Base-by-base conservation (phyloP, 2,113 vertebrate species). In the Fulmarus glacialis region DNA sequence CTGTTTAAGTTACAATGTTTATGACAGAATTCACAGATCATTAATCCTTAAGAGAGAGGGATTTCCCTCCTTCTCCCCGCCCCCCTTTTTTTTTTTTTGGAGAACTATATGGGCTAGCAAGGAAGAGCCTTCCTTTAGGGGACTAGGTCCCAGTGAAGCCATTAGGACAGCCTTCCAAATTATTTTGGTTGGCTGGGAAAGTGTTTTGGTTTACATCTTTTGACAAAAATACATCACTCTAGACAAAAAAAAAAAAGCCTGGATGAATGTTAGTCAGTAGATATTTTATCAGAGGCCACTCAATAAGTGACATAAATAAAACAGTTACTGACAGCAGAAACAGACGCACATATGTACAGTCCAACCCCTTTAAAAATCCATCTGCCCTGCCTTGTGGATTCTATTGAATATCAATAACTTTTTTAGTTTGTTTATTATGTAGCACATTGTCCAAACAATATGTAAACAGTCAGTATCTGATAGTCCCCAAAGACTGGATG, bases 351-450 rank as follows among this genome's bases (percentile, higher is more conserved):
- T 82, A 96, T 85, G 95, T 29, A 93, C 64, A 71, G 74, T 14
- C 50, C 75, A 93, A 53, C 21, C 56, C 70, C 64, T 90, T 80
- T 48, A 79, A 78, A 94, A 91, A 82, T 72, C 90, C 91, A 97
- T 96, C 96, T 96, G 87, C 84, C 96, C 93, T 82, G 87, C 70
- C 91, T 81, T 53, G 59, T 71, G 48, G 81, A 68, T 77, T 91
- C 60, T 75, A 71, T 34, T 43, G 30, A 92, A 78, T 79, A 91
- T 67, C 90, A 94, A 59, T 87, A 74, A 64, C 16, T 53, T 73
- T 63, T 73, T 80, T 34, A 52, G 59, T 52, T 89, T 77, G n/a
- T 66, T 90, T 88, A 59, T 62, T 88, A 77, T 72, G 45, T 86
- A 74, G 81, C 64, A 68, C 15, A 22, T n/a, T 40, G 24, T 68